Base-by-base conservation (phyloP, 2,888 invertebrate genomes). In the Ellobium chinense region DNA sequence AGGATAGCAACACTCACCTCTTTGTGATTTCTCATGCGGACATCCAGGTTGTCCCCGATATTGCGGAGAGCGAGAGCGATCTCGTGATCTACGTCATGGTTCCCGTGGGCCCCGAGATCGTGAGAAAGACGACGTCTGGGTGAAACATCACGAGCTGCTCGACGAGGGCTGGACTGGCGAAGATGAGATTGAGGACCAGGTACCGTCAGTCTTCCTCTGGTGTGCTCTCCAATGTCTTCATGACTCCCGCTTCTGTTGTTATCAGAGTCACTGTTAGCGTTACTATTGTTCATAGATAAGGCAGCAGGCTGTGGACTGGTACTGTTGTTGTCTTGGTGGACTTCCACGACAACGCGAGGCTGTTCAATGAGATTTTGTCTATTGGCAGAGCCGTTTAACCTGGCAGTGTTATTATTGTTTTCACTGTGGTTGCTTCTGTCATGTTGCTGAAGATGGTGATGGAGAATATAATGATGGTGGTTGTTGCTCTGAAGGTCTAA, bases 41-140 rank as follows among this genome's bases (percentile, higher is more conserved):
- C 54, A 54, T 77, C 68, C n/a, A 77, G 77, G 21, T 77, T 39
- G 21, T 77, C 77, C 21, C 77, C 77, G 34, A 77, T 68, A n/a
- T 7, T 37, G 58, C 77, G 68, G 27, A 77, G 58, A n/a, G 77
- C 34, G 24, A n/a, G 36, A 1, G 58, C 60, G 39, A 77, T 63
- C 14, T 77, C 68, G 37, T 58, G 56, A 1, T 29, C 29, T 14
- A 65, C 34, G n/a, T 77, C 68, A n/a, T 29, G 60, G 54, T 77
- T 29, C 36, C n/a, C 18, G 34, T 68, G n/a, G 14, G 36, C 4
- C 36, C 27, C 36, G 7, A 18, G 9, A 18, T 7, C 7, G 46
- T 46, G 9, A 46, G 46, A 7, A 7, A 7, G 7, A 18, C 46
- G 46, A 12, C 46, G 9, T 12, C 18, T 46, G 46, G 46, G 46